Conservation (phyloP, 2,888 invertebrate genomes). For the Syrphus vitripennis region DNA sequence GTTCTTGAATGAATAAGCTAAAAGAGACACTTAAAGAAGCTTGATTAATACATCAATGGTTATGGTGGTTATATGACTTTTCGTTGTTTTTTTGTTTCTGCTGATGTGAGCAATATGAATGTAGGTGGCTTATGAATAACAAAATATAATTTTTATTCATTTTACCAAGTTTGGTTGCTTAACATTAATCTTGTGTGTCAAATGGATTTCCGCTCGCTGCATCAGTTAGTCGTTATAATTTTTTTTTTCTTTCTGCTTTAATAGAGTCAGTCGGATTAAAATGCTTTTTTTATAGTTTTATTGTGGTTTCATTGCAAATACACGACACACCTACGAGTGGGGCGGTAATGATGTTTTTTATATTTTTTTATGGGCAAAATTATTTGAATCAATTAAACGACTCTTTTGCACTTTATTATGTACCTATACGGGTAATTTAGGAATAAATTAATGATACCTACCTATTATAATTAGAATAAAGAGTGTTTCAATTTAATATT, state of each 20-base stretch:
- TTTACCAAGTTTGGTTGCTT: conserved; percentile 37
- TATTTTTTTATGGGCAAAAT: conserved; percentile 8
- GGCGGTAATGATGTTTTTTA: conserved; percentile 7
- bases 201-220: conserved; percentile 66
- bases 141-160: conserved; percentile 54
- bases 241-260: too few relatives aligned
- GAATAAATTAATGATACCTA: conserved; percentile 33
- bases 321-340: conserved; percentile 34
- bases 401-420: conserved; percentile 34
- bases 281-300: neutral
- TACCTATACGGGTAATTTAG: conserved; percentile 16
- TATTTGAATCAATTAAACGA: conserved; percentile 35
- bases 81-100: neutral
- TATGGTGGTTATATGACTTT: neutral
- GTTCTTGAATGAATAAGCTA: conserved; percentile 22
- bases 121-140: conserved; percentile 64
- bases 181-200: conserved; percentile 59
- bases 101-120: neutral
- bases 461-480: neutral
- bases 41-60: conserved; percentile 37
- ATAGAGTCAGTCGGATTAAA: conserved; percentile 2
- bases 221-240: neutral
- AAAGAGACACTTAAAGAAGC: conserved; percentile 1
- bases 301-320: conserved; percentile 15
- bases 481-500: neutral